A percentile compares a stretch with the other conserved stretches of the same genome.
These are phyloP conservation scores for Gonatopus flavifemur DNA, from an alignment of 1,140 invertebrate species.

Conservation along the genomic window DNA sequence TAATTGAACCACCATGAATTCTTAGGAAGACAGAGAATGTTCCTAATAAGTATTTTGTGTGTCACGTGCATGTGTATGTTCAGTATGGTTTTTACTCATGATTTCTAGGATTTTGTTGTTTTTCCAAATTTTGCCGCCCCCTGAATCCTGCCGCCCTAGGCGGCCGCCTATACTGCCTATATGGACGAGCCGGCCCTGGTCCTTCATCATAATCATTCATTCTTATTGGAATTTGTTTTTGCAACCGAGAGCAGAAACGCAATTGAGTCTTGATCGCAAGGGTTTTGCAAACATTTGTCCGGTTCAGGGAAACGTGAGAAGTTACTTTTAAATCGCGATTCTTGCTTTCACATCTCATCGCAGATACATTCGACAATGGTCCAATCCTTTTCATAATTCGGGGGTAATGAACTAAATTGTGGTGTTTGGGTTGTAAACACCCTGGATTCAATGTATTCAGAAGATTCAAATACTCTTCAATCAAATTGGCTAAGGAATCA, in stretches of 20 bases:
- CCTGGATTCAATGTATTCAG: not conserved
- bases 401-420: slow-evolving; percentile 1
- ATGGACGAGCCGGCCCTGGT: no score
- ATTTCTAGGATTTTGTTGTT: no score
- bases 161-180: no score
- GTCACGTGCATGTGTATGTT: no score
- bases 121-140: no score
- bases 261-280: not conserved
- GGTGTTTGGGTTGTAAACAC: not conserved
- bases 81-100: no score
- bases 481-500: not conserved
- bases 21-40: no score
- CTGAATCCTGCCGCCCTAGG: no score
- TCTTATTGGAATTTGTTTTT: not conserved
- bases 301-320: not conserved
- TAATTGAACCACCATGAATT: no score
- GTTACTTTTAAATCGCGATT: no score
- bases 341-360: no score
- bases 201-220: not conserved
- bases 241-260: not conserved
- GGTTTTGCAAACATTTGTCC: not conserved
- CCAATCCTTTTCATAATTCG: not conserved
- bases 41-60: no score
- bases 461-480: not conserved
- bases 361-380: not conserved